Base-by-base conservation (phyloP, 2,888 invertebrate genomes). In the Tiliacea citrago region DNA sequence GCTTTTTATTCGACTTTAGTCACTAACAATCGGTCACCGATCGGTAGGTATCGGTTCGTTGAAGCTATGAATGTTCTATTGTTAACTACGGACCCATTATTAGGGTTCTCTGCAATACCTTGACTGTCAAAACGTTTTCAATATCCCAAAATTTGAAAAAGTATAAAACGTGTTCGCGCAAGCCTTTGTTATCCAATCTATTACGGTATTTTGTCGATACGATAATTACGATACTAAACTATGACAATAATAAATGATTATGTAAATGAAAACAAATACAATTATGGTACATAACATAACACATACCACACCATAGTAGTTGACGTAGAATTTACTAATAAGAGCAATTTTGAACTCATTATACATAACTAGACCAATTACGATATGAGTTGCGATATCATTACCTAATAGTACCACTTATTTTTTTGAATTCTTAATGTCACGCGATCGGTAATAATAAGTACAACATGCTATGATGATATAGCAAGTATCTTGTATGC, bases 271-370 rank as follows among this genome's bases (percentile, higher is more conserved):
- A 60, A 61, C 21, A 39, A 39, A n/a, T 39, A 61, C 8, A 39
- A 9, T 57, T 16, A n/a, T 51, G 29, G 29, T 29, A 29, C 29
- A 29, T 29, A 29, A 29, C 53, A 65, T 21, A 21, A 5, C 21
- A 29, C 21, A 63, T 21, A 51, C 18, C 12, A 60, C 13, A n/a
- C 16, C 12, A 57, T 62, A 29, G 7, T 66, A 49, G 21, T 53
- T 45, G 35, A 63, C 35, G 9, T 70, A 53, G 49, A 53, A 68
- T 82, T 35, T 79, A 55, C 29, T 67, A 79, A 82, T 68, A 47
- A 57, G 35, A 80, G 35, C 69, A 83, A 82, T 80, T 76, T 79
- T 21, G 10, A 51, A 57, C 68, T 71, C 24, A 61, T 77, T 68
- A 57, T 51, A 70, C n/a, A 35, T 75, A 76, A 76, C 61, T 29